Percentiles rank a stretch among this genome's conserved stretches.
Evolutionary conservation across 2,113 vertebrate genomes (phyloP).

Genomic region (Crotalus viridis): DNA sequence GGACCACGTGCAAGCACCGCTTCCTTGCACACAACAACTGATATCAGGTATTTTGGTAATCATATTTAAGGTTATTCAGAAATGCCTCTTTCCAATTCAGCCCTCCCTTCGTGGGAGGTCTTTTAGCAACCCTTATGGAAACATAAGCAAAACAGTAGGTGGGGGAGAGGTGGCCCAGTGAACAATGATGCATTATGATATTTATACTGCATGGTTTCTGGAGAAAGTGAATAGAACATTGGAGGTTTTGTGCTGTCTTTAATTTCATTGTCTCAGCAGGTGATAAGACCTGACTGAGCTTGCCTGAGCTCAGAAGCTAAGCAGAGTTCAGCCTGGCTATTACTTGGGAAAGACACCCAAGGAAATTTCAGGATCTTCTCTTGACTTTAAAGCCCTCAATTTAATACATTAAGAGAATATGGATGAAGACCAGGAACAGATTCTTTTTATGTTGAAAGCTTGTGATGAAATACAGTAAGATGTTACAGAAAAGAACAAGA

Average conservation of each 20-base stretch:
- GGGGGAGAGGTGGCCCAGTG: background rate
- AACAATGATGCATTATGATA: background rate
- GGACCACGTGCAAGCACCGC: accelerated
- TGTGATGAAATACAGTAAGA: too few species aligned
- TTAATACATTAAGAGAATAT: too few species aligned
- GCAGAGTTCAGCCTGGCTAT: background rate
- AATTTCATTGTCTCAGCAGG: background rate
- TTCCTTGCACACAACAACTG: background rate
- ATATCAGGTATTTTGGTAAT: background rate
- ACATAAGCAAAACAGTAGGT: background rate
- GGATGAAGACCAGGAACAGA: too few species aligned
- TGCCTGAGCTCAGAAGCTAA: background rate
- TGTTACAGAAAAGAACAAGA: too few species aligned
- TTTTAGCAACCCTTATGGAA: background rate
- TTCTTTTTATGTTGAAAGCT: too few species aligned
- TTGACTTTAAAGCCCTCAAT: too few species aligned
- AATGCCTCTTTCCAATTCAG: background rate
- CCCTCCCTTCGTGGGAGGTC: background rate
- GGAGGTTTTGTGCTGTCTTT: background rate
- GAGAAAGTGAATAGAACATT: background rate
- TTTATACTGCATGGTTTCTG: background rate
- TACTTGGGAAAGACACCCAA: background rate
- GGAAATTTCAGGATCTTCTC: background rate
- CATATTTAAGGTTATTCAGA: background rate
- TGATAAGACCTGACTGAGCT: background rate